Evolutionary conservation across 2,888 invertebrate species (phyloP), one percentile per base, ranked within the genome.

Genomic region (Lamellibrachia satsuma): DNA sequence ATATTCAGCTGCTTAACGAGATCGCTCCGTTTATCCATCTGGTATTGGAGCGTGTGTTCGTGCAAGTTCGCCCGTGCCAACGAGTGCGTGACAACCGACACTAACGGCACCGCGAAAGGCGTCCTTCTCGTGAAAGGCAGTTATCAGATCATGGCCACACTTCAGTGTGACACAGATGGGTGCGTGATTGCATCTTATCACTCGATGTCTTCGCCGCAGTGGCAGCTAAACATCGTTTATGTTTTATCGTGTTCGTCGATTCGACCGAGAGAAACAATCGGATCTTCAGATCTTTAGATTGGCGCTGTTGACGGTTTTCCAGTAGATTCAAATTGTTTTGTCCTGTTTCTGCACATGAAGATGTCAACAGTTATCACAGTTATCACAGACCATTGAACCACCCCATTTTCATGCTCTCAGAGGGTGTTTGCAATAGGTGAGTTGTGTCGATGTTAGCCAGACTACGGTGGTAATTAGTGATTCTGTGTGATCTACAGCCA

Each of bases 71-170:
- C 4, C 75, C 15, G 15, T 75, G 75, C n/a, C 75, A n/a, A 75
- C n/a, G 15, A 6, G 75, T 75, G 22, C 75, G 75, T 75, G n/a
- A 75, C 75, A 75, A 75, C 75, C 15, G 75, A 15, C 75, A 75
- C 22, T 75, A 75, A 22, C 75, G n/a, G n/a, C 22, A 4, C 4
- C 15, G n/a, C 22, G 75, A 22, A 75, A 3, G 22, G 75, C 75
- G 75, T 75, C 75, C 75, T 75, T 75, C 75, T 22, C 75, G 15
- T 75, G 75, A 22, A 75, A 22, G 75, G 75, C n/a, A 75, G n/a
- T 75, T 75, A 75, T 75, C 75, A 75, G 75, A 75, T 75, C 75
- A 11, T n/a, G n/a, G 75, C n/a, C 75, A 75, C 75, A 75, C 75
- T 22, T 75, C 75, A n/a, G 4, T n/a, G 22, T 75, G 75, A n/a